These are phyloP conservation scores for Thaumatotibia leucotreta DNA, from an alignment of 1,140 invertebrate genomes.

Conservation along the genomic window DNA sequence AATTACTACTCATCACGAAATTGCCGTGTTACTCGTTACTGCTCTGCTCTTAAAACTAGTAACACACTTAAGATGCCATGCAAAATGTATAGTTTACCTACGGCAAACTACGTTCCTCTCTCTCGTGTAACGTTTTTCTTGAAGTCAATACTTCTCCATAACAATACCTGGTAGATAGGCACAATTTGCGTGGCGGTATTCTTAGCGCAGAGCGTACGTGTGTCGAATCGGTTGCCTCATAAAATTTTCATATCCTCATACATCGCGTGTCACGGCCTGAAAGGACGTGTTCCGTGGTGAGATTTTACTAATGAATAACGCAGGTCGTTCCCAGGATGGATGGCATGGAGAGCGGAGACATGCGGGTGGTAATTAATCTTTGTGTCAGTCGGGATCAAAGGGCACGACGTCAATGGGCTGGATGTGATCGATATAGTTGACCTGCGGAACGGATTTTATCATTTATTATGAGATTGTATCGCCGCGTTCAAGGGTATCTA, in stretches of 20 bases:
- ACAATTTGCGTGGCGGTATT: neutral
- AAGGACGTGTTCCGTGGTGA: constrained; percentile 26
- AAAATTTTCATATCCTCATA: constrained; percentile 24
- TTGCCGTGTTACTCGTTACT: neutral
- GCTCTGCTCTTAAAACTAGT: neutral
- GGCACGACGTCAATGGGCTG: constrained; percentile 8
- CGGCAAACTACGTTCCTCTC: no score
- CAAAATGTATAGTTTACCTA: neutral
- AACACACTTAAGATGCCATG: neutral
- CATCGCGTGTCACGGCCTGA: constrained; percentile 19
- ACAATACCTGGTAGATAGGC: neutral
- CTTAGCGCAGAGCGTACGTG: constrained; percentile 5
- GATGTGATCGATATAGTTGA: constrained; percentile 7
- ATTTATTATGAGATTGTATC: neutral
- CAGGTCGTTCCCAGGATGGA: constrained; percentile 17
- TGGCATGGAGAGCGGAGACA: neutral
- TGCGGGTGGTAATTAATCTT: constrained; percentile 29
- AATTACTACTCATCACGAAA: neutral
- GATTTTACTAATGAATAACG: constrained; percentile 39
- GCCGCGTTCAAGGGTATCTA: neutral
- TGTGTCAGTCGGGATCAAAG: constrained; percentile 20
- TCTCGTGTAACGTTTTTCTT: neutral
- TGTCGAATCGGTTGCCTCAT: constrained; percentile 1
- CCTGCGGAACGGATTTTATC: neutral
- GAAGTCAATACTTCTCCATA: neutral